A percentile compares a stretch with the other conserved stretches of the same genome.
Conservation (phyloP, 2,797 vertebrate genomes). For the Crocodylus rhombifer region DNA sequence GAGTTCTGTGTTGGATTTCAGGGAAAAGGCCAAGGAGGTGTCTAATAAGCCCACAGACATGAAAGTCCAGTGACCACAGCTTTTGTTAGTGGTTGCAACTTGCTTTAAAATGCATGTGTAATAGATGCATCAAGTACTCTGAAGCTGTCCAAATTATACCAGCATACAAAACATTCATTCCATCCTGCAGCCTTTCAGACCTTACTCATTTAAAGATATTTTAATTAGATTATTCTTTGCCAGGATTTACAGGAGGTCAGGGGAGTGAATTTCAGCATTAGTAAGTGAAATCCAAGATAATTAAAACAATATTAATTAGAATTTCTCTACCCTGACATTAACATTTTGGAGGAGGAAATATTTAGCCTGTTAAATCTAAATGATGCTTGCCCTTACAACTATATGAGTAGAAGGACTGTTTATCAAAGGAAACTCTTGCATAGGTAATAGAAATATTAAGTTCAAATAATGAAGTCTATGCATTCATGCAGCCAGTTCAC, state of each 20-base stretch:
- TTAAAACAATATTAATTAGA: too few relatives aligned
- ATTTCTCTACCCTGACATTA: too few relatives aligned
- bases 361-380: not conserved
- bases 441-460: not conserved
- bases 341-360: too few relatives aligned
- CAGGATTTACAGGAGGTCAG: too few relatives aligned
- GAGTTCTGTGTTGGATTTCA: not conserved
- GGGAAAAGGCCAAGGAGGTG: not conserved
- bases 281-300: too few relatives aligned
- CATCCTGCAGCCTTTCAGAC: not conserved
- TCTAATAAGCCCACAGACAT: not conserved
- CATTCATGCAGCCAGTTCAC: not conserved
- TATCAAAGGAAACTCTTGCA: not conserved
- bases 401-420: not conserved
- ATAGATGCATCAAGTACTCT: too few relatives aligned
- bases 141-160: not conserved
- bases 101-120: too few relatives aligned
- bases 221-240: too few relatives aligned
- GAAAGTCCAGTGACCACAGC: not conserved
- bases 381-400: not conserved
- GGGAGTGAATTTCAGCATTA: too few relatives aligned
- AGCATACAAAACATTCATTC: not conserved
- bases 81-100: too few relatives aligned
- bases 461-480: not conserved
- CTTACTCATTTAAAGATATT: too few relatives aligned